These are phyloP conservation scores for Colaptes auratus DNA, from an alignment of 2,113 vertebrate species.

Conservation along the genomic window DNA sequence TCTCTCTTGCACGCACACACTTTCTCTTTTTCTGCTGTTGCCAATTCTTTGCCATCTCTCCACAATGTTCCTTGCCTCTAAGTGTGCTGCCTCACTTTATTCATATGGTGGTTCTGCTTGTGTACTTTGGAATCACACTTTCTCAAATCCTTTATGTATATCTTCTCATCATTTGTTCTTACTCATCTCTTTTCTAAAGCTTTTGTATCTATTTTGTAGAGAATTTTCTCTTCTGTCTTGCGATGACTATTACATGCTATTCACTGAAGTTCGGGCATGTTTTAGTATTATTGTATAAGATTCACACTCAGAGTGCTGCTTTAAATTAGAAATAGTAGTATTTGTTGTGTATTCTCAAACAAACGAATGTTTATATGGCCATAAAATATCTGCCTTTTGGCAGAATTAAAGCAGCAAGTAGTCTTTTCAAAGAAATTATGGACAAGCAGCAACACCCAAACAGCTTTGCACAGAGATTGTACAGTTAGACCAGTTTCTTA, in stretches of 20 bases:
- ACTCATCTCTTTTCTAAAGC: not conserved
- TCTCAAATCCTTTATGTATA: not conserved
- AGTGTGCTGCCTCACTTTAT: not conserved
- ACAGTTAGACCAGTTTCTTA: not conserved
- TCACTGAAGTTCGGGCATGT: not conserved
- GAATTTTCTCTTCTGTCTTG: not conserved
- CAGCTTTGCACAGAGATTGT: not conserved
- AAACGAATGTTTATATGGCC: not conserved
- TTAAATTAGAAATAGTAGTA: not conserved
- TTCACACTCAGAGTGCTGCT: not conserved
- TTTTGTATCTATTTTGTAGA: not conserved
- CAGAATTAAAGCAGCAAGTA: not conserved
- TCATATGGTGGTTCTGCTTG: not conserved
- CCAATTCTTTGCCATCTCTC: not conserved
- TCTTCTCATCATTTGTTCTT: not conserved
- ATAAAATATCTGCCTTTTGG: not conserved
- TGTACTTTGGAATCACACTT: not conserved
- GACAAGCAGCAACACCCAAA: not conserved
- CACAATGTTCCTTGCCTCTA: not conserved
- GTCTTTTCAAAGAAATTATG: not conserved
- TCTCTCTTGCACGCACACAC: too few relatives aligned
- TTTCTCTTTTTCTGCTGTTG: not conserved
- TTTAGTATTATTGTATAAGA: not conserved
- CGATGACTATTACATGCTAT: not conserved
- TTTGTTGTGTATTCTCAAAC: not conserved